Base-by-base conservation (phyloP, 2,888 invertebrate genomes). In the Limulus polyphemus region DNA sequence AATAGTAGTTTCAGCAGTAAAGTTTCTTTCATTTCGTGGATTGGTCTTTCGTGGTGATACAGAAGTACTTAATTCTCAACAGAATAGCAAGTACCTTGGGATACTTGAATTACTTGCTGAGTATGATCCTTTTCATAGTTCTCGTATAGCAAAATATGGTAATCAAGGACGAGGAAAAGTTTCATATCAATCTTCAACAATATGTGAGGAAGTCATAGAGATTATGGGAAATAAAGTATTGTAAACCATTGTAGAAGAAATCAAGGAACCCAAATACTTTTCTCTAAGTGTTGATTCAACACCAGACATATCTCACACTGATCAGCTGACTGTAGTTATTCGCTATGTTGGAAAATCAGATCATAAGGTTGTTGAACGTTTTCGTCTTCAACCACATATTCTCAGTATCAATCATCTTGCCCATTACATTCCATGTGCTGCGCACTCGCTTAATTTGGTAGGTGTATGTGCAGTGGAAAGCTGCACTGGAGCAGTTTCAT, bases 1-100 rank as follows among this genome's bases (percentile, higher is more conserved):
- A 2, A 7, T 4, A 7, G 11, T 54, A 32, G 11, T 54, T 7
- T 4, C 54, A 7, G 32, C 11, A 7, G 10, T 54, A 54, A 72
- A 70, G 63, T 63, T 65, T 56, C 60, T 73, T 50, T 64, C 68
- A 32, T 57, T 62, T 46, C 67, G 71, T 14, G 70, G 70, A 14
- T 61, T 74, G 16, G 62, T 72, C 47, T 72, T 73, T 64, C 57
- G 70, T 62, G 72, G 71, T 54, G 55, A 63, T 14, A 57, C 65
- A 59, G 71, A 74, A 65, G 69, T 57, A 50, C 68, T 74, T 65
- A 69, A 69, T 51, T 62, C 62, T 12, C 48, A 47, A 48, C 56
- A 69, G 49, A 73, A 70, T 69, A 71, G 73, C 50, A 74, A 74
- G 60, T 73, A 69, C 65, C 59, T 72, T n/a, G n/a, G n/a, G n/a